phyloP scores from a whole-genome alignment of 2,888 invertebrate genomes.

The Netelia inedita region DNA sequence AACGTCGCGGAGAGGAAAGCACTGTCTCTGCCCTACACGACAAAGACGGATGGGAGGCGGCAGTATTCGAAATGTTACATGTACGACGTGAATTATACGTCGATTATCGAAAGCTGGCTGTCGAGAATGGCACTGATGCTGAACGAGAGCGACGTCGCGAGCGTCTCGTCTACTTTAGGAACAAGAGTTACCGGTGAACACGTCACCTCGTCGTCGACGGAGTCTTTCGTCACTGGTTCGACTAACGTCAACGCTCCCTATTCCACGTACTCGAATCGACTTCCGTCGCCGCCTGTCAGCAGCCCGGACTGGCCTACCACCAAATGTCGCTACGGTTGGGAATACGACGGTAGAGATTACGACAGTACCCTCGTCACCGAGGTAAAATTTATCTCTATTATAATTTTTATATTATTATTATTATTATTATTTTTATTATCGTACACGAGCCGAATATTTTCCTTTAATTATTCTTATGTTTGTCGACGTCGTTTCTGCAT shows the following conservation, averaged over 20 bases:
- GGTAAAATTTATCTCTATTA: constrained; percentile 84
- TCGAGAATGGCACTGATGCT: constrained; percentile 55
- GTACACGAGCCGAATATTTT: neutral
- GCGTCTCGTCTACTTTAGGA: constrained; percentile 29
- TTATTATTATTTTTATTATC: neutral
- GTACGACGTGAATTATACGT: constrained; percentile 86
- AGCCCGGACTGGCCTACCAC: constrained; percentile 84
- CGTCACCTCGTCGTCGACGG: constrained; percentile 42
- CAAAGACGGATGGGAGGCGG: constrained; percentile 83
- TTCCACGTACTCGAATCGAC: constrained; percentile 62
- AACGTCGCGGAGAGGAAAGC: constrained; percentile 86
- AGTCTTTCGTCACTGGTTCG: constrained; percentile 59
- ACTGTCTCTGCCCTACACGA: constrained; percentile 86
- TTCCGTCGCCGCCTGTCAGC: constrained; percentile 80
- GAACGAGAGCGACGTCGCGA: constrained; percentile 48
- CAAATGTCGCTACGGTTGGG: constrained; percentile 88
- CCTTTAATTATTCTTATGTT: neutral
- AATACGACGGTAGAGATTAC: constrained; percentile 88
- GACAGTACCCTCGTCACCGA: constrained; percentile 89
- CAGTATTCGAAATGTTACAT: constrained; percentile 86
- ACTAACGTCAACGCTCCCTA: constrained; percentile 66
- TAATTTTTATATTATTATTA: constrained; percentile 16
- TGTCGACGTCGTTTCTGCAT: constrained; percentile 1
- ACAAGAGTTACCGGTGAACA: constrained; percentile 39
- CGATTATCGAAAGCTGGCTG: constrained; percentile 81